Evolutionary conservation across 2,888 invertebrate genomes (phyloP), one percentile per base, ranked within the genome.

Genomic region (Priocnemis perturbator): DNA sequence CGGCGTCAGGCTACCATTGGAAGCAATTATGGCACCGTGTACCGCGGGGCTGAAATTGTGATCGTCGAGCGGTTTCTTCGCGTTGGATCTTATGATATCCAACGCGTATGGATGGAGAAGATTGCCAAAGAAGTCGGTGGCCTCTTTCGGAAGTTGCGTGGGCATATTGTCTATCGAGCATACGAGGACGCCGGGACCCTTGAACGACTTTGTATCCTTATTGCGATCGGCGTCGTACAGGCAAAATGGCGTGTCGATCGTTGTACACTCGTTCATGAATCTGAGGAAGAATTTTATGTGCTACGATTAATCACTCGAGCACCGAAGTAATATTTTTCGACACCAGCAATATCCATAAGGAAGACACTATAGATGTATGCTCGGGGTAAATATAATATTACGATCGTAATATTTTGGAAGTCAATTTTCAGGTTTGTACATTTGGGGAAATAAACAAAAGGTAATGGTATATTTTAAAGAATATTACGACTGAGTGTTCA

Each of bases 111-210:
- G 99, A 73, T 93, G 92, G 30, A 99, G 91, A 0, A 98, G 91
- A 81, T 97, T 96, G 0, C 99, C 99, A 88, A 99, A 99, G 89
- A 98, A 97, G 86, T 99, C 98, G 0, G 99, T 99, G 2, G 99
- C 94, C 88, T 99, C 99, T 55, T 96, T 92, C 0, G 99, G 99
- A 73, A 99, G 91, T 89, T 99, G 99, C 0, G 99, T 99, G 0
- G 99, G 99, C 99, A 99, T 99, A 90, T 99, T 99, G 90, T 99
- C 99, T 79, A 99, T 99, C 17, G 98, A 98, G 87, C 99, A 99
- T n/a, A 99, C 98, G 61, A 99, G 90, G 0, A 99, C 98, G 20
- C 99, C 99, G 0, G 97, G 96, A 0, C 98, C 98, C 89, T 96
- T 96, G 90, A 98, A 98, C 92, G 95, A 96, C 85, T 98, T 98